Conservation (phyloP, 2,888 invertebrate species). For the Gibbula magus region DNA sequence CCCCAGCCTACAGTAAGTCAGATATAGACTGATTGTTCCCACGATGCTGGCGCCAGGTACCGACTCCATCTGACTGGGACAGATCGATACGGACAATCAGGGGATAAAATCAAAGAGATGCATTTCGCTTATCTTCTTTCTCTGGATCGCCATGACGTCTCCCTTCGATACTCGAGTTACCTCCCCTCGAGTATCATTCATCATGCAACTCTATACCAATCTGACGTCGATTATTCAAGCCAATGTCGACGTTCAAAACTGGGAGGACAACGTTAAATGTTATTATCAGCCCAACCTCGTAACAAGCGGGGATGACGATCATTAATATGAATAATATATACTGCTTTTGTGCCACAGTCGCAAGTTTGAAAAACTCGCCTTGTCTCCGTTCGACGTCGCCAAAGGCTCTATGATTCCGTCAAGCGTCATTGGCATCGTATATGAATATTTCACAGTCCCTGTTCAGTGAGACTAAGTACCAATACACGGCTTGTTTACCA, state of each 20-base stretch:
- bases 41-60: too few species aligned
- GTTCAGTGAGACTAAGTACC: neutral
- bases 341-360: neutral
- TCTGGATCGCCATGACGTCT: neutral
- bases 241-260: neutral
- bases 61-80: neutral
- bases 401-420: neutral
- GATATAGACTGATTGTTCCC: too few species aligned
- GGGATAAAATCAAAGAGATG: neutral
- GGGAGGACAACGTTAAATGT: neutral
- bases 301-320: neutral
- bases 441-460: neutral
- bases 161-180: neutral
- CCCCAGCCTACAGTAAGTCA: too few species aligned
- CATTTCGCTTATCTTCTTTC: neutral
- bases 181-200: neutral
- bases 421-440: neutral
- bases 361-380: neutral
- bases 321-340: constrained; percentile 3
- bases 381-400: neutral
- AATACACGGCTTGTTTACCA: neutral
- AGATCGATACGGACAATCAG: neutral
- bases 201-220: too few species aligned
- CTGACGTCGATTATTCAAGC: too few species aligned
- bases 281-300: neutral